Percentiles rank a stretch among this genome's conserved stretches.
Conservation (phyloP, 2,888 invertebrate species). For the Leuctra nigra region DNA sequence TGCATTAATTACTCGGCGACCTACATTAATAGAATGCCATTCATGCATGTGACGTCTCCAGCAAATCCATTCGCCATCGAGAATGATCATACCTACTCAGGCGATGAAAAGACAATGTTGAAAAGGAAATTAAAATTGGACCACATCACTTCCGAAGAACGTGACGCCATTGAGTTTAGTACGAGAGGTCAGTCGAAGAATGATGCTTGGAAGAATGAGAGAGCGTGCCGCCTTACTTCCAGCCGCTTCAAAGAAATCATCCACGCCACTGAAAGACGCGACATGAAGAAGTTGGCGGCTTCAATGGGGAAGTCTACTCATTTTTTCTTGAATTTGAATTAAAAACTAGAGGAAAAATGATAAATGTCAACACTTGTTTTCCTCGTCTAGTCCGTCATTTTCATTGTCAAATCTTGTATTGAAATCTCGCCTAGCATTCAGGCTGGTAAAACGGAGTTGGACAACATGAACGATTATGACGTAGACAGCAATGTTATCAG, state of each 20-base stretch:
- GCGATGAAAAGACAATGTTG: not conserved
- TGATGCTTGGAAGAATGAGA: not conserved
- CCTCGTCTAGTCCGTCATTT: no score
- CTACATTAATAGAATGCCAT: no score
- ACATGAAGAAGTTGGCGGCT: constrained; percentile 2
- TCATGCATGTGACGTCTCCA: constrained; percentile 13
- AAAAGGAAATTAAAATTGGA: constrained; percentile 2
- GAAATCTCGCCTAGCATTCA: no score
- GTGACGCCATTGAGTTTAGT: not conserved
- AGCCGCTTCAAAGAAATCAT: not conserved
- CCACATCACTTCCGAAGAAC: not conserved
- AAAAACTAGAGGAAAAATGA: no score
- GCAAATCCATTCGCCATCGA: constrained; percentile 20
- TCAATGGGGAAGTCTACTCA: no score
- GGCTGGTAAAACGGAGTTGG: no score
- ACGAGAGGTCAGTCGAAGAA: constrained; percentile 1
- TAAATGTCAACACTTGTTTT: no score
- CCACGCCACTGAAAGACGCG: not conserved
- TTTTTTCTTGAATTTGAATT: no score
- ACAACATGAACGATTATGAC: no score
- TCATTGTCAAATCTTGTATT: no score
- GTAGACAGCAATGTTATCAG: no score
- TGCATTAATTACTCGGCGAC: constrained; percentile 16
- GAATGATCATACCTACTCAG: constrained; percentile 20
- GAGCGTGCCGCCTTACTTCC: not conserved